These are phyloP conservation scores for Cyprinodon diabolis DNA, from an alignment of 2,797 vertebrate genomes.

Conservation along the genomic window DNA sequence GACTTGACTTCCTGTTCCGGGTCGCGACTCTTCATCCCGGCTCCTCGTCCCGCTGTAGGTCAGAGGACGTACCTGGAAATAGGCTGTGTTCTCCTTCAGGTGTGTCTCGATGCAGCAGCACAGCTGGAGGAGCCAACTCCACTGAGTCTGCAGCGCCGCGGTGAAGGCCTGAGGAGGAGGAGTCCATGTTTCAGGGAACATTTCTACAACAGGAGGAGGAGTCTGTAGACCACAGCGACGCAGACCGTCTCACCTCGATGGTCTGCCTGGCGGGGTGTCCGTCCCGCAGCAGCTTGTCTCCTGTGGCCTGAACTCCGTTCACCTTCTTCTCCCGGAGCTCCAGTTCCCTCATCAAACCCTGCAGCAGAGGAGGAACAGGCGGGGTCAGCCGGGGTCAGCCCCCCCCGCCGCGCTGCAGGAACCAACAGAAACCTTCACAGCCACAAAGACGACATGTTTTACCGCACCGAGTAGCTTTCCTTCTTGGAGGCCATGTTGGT, in stretches of 20 bases:
- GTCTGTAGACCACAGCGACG: not conserved
- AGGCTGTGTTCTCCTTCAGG: conserved; percentile 90
- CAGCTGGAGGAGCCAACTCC: conserved; percentile 95
- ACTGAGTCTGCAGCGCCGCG: conserved; percentile 93
- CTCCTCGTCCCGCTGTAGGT: not conserved
- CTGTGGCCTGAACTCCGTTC: conserved; percentile 84
- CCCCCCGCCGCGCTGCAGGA: not conserved
- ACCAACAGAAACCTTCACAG: not conserved
- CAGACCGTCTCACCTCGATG: conserved; percentile 81
- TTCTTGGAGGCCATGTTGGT: conserved; percentile 91
- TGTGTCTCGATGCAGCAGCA: conserved; percentile 94
- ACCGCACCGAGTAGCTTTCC: conserved; percentile 90
- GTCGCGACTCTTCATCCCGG: too few relatives aligned
- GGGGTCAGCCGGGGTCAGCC: too few relatives aligned
- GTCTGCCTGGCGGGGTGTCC: conserved; percentile 87
- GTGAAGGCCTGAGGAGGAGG: conserved; percentile 83
- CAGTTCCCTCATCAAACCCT: conserved; percentile 93
- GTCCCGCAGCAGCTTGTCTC: conserved; percentile 88
- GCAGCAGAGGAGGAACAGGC: conserved; percentile 8
- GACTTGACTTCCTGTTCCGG: not conserved
- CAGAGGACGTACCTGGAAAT: conserved; percentile 86
- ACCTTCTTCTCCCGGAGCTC: conserved; percentile 89
- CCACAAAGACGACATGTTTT: not conserved
- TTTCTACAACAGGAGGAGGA: not conserved
- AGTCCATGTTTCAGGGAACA: not conserved